phyloP scores from a whole-genome alignment of 2,797 vertebrate species.

The Mastacembelus armatus region DNA sequence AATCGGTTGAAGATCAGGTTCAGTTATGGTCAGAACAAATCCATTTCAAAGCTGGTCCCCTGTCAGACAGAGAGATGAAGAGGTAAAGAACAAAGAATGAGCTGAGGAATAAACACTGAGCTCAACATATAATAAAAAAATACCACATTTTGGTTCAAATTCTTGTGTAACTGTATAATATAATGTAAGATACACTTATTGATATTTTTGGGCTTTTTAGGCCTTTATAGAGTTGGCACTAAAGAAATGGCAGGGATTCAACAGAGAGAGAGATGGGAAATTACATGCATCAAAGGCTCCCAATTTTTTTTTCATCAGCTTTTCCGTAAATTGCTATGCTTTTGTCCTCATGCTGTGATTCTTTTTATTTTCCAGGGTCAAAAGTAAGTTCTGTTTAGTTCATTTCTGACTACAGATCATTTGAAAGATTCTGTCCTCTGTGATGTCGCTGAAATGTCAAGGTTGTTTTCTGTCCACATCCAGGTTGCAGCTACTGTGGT shows the following conservation, averaged over 20 bases:
- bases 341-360: neutral
- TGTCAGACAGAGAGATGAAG: conserved; percentile 45
- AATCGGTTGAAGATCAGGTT: conserved; percentile 77
- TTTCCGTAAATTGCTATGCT: neutral
- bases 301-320: neutral
- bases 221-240: neutral
- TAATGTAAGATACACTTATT: no score
- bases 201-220: neutral
- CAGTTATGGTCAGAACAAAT: conserved; percentile 81
- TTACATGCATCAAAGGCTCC: neutral
- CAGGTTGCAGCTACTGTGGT: neutral
- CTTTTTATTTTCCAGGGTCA: no score
- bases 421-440: neutral
- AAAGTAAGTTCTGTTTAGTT: no score
- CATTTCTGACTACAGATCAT: neutral
- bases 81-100: neutral
- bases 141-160: neutral
- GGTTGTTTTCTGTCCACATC: neutral
- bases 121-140: neutral
- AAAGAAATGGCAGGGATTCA: neutral
- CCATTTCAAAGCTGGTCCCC: conserved; percentile 79
- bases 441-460: neutral
- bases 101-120: no score
- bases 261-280: neutral
- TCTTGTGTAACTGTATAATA: neutral